These are phyloP conservation scores for Melanogrammus aeglefinus DNA, from an alignment of 2,797 vertebrate genomes.

Conservation along the genomic window DNA sequence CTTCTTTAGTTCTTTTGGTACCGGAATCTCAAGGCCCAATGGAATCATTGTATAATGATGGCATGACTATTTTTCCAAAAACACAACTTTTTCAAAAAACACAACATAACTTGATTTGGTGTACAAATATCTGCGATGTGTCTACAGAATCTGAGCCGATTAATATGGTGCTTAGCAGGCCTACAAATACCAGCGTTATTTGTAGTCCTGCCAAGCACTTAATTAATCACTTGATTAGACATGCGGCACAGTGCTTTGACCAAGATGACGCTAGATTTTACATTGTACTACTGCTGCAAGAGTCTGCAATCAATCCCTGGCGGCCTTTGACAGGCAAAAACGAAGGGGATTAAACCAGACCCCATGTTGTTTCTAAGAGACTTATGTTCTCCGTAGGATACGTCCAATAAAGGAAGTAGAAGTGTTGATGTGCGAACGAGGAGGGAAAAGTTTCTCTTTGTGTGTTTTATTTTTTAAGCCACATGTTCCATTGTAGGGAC, in stretches of 20 bases:
- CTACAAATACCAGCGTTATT: too few relatives aligned
- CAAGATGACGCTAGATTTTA: too few relatives aligned
- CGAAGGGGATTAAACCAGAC: neutral
- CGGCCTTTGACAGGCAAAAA: neutral
- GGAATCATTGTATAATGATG: neutral
- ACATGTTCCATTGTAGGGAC: neutral
- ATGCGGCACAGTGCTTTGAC: neutral
- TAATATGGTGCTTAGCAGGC: too few relatives aligned
- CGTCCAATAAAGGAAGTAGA: neutral
- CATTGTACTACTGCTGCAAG: too few relatives aligned
- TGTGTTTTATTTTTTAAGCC: neutral
- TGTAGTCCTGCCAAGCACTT: neutral
- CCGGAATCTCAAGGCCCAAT: neutral
- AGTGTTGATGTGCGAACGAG: neutral
- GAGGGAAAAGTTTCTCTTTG: neutral
- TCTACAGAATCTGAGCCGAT: too few relatives aligned
- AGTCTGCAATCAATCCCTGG: too few relatives aligned
- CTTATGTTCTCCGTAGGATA: neutral
- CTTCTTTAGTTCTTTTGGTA: neutral
- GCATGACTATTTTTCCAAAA: neutral
- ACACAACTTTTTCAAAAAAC: neutral
- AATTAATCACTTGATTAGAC: neutral
- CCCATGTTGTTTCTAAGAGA: neutral
- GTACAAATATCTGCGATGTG: too few relatives aligned
- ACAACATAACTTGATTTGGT: neutral